Conservation (phyloP, 35 echinoderm and acorn worm genomes). For the Anneissia japonica region DNA sequence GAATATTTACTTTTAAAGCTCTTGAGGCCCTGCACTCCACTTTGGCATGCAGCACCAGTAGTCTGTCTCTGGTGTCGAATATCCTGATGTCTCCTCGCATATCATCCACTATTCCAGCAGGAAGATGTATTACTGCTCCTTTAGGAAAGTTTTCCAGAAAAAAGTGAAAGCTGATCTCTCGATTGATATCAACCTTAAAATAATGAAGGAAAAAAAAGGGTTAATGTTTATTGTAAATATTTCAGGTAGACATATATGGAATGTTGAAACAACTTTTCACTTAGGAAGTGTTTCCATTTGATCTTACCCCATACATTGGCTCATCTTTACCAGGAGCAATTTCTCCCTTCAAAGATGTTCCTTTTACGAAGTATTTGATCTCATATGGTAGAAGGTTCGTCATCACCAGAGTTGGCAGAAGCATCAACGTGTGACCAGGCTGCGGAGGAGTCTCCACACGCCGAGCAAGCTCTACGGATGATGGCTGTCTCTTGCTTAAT, state of each 20-base stretch:
- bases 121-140: slow-evolving; percentile 48
- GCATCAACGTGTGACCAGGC: slow-evolving; percentile 77
- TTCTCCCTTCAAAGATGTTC: slow-evolving; percentile 29
- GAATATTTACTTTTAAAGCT: slow-evolving; percentile 70
- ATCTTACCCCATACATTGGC: slow-evolving; percentile 77
- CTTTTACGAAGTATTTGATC: slow-evolving; percentile 56
- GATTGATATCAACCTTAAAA: slow-evolving; percentile 68
- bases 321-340: slow-evolving; percentile 88
- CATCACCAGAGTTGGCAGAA: slow-evolving; percentile 80
- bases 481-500: not conserved
- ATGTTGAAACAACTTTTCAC: too few species aligned
- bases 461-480: not conserved
- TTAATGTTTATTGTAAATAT: too few species aligned
- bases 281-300: too few species aligned
- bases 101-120: slow-evolving; percentile 41
- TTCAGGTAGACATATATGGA: too few species aligned
- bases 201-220: not conserved
- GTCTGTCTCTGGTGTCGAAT: slow-evolving; percentile 41
- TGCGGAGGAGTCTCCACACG: slow-evolving; percentile 12
- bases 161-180: slow-evolving; percentile 50
- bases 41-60: slow-evolving; percentile 50
- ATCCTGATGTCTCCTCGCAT: slow-evolving; percentile 39
- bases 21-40: slow-evolving; percentile 76
- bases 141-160: slow-evolving; percentile 66
- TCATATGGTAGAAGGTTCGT: slow-evolving; percentile 89